Percentiles rank a stretch among this genome's conserved stretches.
phyloP scores from a whole-genome alignment of 2,113 vertebrate species.

The Xenotilapia flavipinnis region DNA sequence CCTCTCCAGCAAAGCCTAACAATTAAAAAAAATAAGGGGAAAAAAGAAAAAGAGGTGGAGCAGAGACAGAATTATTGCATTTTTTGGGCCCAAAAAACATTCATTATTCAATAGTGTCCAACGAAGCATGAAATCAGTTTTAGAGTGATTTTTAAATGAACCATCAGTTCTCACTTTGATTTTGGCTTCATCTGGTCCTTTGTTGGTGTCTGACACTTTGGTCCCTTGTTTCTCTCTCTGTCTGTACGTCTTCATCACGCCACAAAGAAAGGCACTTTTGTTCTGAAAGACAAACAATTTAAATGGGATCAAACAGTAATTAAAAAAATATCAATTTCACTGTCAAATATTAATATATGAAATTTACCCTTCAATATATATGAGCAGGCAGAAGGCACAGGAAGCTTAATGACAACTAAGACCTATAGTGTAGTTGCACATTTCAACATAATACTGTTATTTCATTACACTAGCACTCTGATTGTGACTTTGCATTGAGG shows the following conservation, averaged over 20 bases:
- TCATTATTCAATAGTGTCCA: background rate
- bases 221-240: slow-evolving; percentile 99
- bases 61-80: background rate
- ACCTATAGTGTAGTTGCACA: background rate
- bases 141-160: background rate
- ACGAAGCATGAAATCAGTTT: background rate
- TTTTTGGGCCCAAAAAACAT: background rate
- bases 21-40: background rate
- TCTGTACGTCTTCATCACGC: slow-evolving; percentile 99
- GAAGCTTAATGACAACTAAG: background rate
- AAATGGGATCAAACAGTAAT: background rate
- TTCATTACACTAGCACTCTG: background rate
- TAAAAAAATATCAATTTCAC: background rate
- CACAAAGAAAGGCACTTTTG: slow-evolving; percentile 99
- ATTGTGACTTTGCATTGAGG: background rate
- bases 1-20: slow-evolving; percentile 93
- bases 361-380: background rate
- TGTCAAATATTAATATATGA: background rate
- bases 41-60: background rate
- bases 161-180: slow-evolving; percentile 82
- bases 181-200: slow-evolving; percentile 99
- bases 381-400: background rate
- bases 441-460: background rate
- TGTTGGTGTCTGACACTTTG: slow-evolving; percentile 98
- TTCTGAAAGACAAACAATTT: slow-evolving; percentile 72